Evolutionary conservation across 2,888 invertebrate genomes (phyloP), one percentile per base, ranked within the genome.

Genomic region (Erannis defoliaria): DNA sequence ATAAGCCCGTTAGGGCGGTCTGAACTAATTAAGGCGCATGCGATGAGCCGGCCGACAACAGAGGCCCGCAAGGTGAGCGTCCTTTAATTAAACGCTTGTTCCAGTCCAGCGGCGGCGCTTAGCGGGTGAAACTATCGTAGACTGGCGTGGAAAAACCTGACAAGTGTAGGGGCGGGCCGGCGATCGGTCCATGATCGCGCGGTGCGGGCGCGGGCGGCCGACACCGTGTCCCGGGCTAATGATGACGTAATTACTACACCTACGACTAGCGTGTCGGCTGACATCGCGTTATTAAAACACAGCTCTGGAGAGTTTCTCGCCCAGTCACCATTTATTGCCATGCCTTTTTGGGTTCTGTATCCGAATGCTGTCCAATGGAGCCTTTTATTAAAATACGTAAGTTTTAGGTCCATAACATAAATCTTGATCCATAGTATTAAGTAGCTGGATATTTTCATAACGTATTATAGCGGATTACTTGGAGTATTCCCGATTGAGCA

Each of bases 1-100:
- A 92, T 92, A 92, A 92, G 92, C 88, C 90, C 85, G 91, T 90
- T 90, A 90, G 90, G 90, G 89, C 88, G 89, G 90, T 87, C 88
- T 89, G 90, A 86, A 90, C 89, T 92, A 93, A 93, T 92, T 91
- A 93, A 90, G 91, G 90, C 87, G 88, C 88, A 87, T 89, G 87
- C 89, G 88, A 90, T 89, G 90, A 89, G 90, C 82, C 82, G 80
- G 74, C 85, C 86, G 85, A 84, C 85, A 84, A 84, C 85, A 80
- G 76, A 77, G 81, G 78, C 75, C 80, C 81, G 84, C 80, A 87
- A 90, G 91, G 90, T 90, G 88, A 89, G 89, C 86, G 85, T 82
- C 85, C 91, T 88, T 85, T 89, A 88, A 90, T 89, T 88, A 88
- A 84, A 87, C 83, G 84, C 87, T 85, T 89, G 90, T 90, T 90